Evolutionary conservation across 2,113 vertebrate genomes (phyloP).

Genomic region (Grus americana): DNA sequence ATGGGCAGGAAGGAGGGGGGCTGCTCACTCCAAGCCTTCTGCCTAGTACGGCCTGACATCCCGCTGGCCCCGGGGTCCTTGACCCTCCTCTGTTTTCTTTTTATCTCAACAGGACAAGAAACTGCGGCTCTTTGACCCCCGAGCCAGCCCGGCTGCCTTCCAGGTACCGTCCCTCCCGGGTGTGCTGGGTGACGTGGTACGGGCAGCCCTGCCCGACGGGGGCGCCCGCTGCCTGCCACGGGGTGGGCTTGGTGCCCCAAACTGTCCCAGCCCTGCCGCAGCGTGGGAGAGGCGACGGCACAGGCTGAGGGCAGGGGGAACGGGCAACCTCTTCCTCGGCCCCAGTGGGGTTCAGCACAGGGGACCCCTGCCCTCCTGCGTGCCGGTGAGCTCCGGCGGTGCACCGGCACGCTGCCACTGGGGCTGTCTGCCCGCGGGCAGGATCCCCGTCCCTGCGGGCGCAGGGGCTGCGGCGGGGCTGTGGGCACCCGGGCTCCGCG

Average conservation of each 20-base stretch:
- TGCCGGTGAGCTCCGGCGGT: fast-evolving
- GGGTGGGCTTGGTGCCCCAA: neutral
- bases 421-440: neutral
- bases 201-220: neutral
- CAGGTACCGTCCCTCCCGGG: conserved; percentile 76
- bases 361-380: neutral
- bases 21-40: neutral
- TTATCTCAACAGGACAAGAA: conserved; percentile 87
- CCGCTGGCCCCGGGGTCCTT: neutral
- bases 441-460: fast-evolving
- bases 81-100: conserved; percentile 19
- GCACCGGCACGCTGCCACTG: fast-evolving
- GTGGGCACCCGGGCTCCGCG: neutral
- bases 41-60: neutral
- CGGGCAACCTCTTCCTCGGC: neutral
- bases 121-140: conserved; percentile 91
- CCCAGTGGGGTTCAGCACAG: fast-evolving
- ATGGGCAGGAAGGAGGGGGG: neutral
- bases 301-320: neutral
- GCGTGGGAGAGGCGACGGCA: neutral
- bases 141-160: conserved; percentile 80
- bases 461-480: neutral
- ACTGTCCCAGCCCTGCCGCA: neutral
- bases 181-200: fast-evolving
- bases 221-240: neutral